These are phyloP conservation scores for Chrysochloris asiatica DNA, from an alignment of 2,113 vertebrate genomes.

Conservation along the genomic window DNA sequence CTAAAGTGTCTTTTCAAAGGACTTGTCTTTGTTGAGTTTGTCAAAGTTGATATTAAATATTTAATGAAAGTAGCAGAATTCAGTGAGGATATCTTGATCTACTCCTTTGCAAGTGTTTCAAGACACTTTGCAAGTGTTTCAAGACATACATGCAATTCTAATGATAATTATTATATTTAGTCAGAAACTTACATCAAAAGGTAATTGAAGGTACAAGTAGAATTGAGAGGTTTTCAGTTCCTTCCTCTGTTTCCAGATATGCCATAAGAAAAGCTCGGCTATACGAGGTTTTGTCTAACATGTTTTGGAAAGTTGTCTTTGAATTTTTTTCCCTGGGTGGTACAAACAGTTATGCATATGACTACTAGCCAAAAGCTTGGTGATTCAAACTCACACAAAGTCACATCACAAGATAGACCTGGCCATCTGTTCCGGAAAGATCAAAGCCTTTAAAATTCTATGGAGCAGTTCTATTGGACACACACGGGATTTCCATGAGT, in stretches of 20 bases:
- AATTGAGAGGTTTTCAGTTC: background rate
- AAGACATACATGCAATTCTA: constrained; percentile 1
- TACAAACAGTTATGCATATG: background rate
- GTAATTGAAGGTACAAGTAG: background rate
- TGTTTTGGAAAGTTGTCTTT: background rate
- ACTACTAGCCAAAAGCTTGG: background rate
- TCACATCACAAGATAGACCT: background rate
- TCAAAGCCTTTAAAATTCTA: background rate
- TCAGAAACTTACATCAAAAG: background rate
- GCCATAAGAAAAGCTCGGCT: background rate
- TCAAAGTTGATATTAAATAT: constrained; percentile 70
- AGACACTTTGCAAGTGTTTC: constrained; percentile 44
- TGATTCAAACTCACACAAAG: background rate
- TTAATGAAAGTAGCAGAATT: constrained; percentile 19
- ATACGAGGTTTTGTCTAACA: background rate
- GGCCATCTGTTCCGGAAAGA: background rate
- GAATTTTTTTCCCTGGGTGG: background rate
- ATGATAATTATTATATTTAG: constrained; percentile 5
- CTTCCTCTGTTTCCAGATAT: background rate
- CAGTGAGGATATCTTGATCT: background rate
- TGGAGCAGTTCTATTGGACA: background rate
- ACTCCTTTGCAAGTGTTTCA: constrained; percentile 56
- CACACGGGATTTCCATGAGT: background rate
- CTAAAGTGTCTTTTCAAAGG: constrained; percentile 54
- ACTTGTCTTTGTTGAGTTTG: constrained; percentile 73